Conservation (phyloP, 1,140 invertebrate species). For the Drosophila teissieri region DNA sequence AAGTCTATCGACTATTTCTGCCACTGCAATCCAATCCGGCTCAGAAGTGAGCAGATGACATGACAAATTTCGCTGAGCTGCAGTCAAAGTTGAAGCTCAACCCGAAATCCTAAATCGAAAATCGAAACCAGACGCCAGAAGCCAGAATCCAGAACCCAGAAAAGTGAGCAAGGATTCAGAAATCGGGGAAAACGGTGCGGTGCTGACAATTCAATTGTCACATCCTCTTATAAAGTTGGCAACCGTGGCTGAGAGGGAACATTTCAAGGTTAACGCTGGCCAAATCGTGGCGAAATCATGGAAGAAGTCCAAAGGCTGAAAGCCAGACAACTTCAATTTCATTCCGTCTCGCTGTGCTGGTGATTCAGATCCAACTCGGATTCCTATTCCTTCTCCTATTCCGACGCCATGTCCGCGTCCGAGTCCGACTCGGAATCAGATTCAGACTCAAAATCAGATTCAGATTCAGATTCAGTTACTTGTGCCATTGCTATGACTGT, state of each 20-base stretch:
- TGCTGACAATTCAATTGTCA: constrained; percentile 58
- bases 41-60: constrained; percentile 38
- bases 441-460: neutral
- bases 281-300: neutral
- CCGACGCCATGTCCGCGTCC: neutral
- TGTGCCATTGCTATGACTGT: constrained; percentile 27
- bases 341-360: constrained; percentile 16
- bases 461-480: constrained; percentile 28
- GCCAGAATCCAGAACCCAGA: neutral
- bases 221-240: constrained; percentile 59
- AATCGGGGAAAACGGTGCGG: constrained; percentile 5
- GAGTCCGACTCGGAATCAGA: neutral
- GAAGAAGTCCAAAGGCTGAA: neutral
- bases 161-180: constrained; percentile 11
- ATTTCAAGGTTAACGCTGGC: constrained; percentile 51
- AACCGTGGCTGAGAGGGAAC: constrained; percentile 20
- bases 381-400: neutral
- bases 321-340: constrained; percentile 34
- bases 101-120: constrained; percentile 6
- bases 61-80: constrained; percentile 51
- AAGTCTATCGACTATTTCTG: neutral
- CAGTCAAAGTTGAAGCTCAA: constrained; percentile 43
- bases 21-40: constrained; percentile 33
- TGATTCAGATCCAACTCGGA: constrained; percentile 7
- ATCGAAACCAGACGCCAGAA: constrained; percentile 8